Percentiles rank a stretch among this genome's conserved stretches.
These are phyloP conservation scores for Cenopis cana DNA, from an alignment of 2,888 invertebrate species.

Conservation along the genomic window DNA sequence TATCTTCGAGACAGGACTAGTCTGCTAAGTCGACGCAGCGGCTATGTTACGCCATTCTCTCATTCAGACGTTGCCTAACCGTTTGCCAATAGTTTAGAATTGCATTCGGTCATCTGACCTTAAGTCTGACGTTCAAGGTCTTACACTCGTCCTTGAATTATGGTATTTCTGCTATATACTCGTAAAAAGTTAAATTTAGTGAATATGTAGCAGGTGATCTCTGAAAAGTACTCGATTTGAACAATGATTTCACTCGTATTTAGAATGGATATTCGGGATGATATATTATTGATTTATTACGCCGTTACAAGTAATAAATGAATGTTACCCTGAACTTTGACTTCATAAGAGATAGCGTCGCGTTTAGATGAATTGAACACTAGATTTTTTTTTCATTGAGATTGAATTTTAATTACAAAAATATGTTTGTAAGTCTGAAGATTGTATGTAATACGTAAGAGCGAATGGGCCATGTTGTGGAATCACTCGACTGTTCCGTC, in stretches of 20 bases:
- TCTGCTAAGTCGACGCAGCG: conserved; percentile 3
- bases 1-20: not conserved
- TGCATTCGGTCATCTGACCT: conserved; percentile 66
- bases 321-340: too few species aligned
- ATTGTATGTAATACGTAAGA: too few species aligned
- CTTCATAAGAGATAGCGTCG: too few species aligned
- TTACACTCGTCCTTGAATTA: conserved; percentile 60
- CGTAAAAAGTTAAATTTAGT: not conserved
- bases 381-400: too few species aligned
- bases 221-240: not conserved
- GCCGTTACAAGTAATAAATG: not conserved
- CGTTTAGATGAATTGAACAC: too few species aligned
- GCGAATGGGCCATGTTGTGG: too few species aligned
- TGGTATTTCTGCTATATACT: conserved; percentile 48
- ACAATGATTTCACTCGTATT: not conserved
- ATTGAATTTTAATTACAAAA: too few species aligned
- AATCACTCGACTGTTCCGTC: too few species aligned
- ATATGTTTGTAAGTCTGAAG: too few species aligned
- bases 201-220: not conserved
- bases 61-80: conserved; percentile 56
- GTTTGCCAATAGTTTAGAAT: conserved; percentile 61
- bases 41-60: conserved; percentile 36
- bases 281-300: too few species aligned
- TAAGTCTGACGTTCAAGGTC: conserved; percentile 71
- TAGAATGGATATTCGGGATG: not conserved